phyloP scores from a whole-genome alignment of 2,113 vertebrate species.

The Empidonax traillii region DNA sequence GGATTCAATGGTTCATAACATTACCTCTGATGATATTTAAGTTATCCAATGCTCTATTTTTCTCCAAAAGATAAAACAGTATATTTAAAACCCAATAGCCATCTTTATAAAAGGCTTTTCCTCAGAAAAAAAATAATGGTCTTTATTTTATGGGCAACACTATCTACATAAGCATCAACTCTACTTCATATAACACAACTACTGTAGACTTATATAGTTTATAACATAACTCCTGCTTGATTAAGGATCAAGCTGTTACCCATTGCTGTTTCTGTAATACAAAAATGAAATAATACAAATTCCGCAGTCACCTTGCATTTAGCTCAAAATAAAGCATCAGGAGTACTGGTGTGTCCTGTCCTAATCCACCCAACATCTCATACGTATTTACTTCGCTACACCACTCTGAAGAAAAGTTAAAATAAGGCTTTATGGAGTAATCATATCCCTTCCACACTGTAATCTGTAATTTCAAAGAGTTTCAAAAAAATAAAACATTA shows the following conservation, averaged over 20 bases:
- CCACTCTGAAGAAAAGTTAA: not conserved
- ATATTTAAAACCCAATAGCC: not conserved
- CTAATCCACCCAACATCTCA: not conserved
- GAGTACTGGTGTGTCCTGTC: not conserved
- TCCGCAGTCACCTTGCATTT: not conserved
- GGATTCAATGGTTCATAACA: not conserved
- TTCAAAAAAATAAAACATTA: not conserved
- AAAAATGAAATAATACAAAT: not conserved
- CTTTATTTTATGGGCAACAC: not conserved
- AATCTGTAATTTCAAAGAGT: not conserved
- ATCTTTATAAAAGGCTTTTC: not conserved
- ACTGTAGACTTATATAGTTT: not conserved
- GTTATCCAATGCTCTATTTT: not conserved
- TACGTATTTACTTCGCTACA: not conserved
- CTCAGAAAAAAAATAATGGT: not conserved
- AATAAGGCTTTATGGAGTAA: not conserved
- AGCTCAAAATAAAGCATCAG: not conserved
- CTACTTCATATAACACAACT: not conserved
- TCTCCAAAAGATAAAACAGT: not conserved
- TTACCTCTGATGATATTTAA: not conserved
- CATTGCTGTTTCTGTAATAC: not conserved
- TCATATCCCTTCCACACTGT: not conserved
- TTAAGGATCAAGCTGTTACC: not conserved
- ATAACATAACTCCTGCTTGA: not conserved
- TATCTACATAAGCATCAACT: not conserved